These are phyloP conservation scores for Trypoxylon attenuatum DNA, from an alignment of 2,888 invertebrate genomes.

Conservation along the genomic window DNA sequence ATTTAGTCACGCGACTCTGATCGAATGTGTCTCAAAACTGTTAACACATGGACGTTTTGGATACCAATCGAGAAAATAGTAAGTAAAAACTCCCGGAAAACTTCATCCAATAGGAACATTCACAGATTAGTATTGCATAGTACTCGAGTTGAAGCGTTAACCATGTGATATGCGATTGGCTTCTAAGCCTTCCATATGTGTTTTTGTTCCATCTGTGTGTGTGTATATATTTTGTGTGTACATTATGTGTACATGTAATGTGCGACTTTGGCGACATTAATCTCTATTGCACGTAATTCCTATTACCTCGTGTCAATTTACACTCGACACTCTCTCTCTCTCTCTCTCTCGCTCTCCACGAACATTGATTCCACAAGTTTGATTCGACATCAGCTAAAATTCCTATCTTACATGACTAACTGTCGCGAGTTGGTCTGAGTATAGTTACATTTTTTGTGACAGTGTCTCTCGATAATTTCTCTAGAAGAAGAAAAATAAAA, in stretches of 20 bases:
- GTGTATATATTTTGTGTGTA: too few relatives aligned
- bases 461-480: constrained; percentile 15
- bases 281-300: too few relatives aligned
- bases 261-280: too few relatives aligned
- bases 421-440: background rate
- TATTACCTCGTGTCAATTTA: too few relatives aligned
- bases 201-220: too few relatives aligned
- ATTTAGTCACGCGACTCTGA: background rate
- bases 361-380: too few relatives aligned
- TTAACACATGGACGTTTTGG: background rate
- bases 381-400: background rate
- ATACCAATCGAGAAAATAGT: constrained; percentile 3
- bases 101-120: too few relatives aligned
- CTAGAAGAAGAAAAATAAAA: constrained; percentile 10
- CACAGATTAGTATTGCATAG: too few relatives aligned
- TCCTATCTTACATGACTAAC: background rate
- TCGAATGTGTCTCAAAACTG: background rate
- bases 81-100: too few relatives aligned
- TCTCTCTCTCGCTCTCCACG: too few relatives aligned
- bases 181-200: background rate
- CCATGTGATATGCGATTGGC: background rate
- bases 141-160: background rate
- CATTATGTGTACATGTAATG: too few relatives aligned
- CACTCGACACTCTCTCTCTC: too few relatives aligned
- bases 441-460: background rate